Percentiles rank a stretch among this genome's conserved stretches.
These are phyloP conservation scores for Agrotis clavis DNA, from an alignment of 2,888 invertebrate genomes.

Conservation along the genomic window DNA sequence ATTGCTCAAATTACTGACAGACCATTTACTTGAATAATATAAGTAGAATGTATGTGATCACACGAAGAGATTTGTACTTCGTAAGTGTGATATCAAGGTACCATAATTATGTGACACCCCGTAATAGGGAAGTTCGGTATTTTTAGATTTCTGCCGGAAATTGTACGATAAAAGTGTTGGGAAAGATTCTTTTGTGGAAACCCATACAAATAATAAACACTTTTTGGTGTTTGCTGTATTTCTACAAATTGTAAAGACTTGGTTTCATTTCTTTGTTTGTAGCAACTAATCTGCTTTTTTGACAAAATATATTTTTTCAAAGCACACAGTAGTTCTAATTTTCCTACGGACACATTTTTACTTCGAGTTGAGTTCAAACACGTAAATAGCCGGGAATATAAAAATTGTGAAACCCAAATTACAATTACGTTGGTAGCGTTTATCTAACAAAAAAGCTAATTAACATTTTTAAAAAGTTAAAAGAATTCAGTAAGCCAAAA, in stretches of 20 bases:
- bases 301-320: neutral
- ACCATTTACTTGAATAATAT: slow-evolving; percentile 55
- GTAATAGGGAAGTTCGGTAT: slow-evolving; percentile 50
- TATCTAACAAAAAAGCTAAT: slow-evolving; percentile 15
- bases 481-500: slow-evolving; percentile 14
- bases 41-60: slow-evolving; percentile 38
- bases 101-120: slow-evolving; percentile 35
- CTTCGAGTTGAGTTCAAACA: no score
- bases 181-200: slow-evolving; percentile 45
- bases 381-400: no score
- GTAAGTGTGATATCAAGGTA: no score
- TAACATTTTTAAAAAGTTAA: slow-evolving; percentile 5
- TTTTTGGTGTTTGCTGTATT: slow-evolving; percentile 26
- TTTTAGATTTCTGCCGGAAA: slow-evolving; percentile 40
- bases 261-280: neutral
- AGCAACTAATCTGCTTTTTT: neutral
- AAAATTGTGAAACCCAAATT: neutral
- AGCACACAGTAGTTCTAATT: neutral
- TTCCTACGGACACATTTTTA: no score
- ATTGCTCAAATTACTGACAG: slow-evolving; percentile 59
- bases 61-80: no score
- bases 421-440: neutral
- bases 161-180: slow-evolving; percentile 47
- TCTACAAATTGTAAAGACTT: neutral
- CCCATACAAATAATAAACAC: slow-evolving; percentile 38